These are phyloP conservation scores for Pseudorhiza aurosa DNA, from an alignment of 30 jellyfish, hydroid and myxozoan species.

Conservation along the genomic window DNA sequence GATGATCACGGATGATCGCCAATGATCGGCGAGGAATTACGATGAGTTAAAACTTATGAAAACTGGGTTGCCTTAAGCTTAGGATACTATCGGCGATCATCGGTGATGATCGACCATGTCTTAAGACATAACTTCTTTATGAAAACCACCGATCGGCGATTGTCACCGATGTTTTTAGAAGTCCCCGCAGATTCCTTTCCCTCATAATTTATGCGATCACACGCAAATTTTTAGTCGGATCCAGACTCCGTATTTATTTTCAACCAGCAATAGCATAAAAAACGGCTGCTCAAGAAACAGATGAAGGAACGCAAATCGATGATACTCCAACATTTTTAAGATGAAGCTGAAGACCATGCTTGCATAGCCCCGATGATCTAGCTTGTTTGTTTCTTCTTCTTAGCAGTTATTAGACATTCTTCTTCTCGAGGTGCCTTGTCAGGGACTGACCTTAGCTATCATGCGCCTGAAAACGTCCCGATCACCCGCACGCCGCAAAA, in stretches of 20 bases:
- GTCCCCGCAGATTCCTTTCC: conserved; percentile 25
- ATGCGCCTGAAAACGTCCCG: too few species aligned
- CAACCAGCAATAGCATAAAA: neutral
- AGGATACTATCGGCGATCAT: neutral
- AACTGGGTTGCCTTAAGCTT: neutral
- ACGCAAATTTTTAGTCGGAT: conserved; percentile 18
- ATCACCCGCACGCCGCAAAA: too few species aligned
- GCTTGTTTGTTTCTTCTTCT: too few species aligned
- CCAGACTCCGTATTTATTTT: conserved; percentile 10
- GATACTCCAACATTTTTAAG: too few species aligned
- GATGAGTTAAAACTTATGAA: neutral
- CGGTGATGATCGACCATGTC: conserved; percentile 18
- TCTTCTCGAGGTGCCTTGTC: too few species aligned
- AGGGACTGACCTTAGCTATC: too few species aligned
- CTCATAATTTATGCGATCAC: conserved; percentile 17
- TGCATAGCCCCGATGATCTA: too few species aligned
- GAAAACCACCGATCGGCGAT: conserved; percentile 23
- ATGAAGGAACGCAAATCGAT: conserved; percentile 1
- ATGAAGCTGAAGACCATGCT: too few species aligned
- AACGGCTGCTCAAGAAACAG: conserved; percentile 1
- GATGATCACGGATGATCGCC: neutral
- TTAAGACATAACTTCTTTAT: neutral
- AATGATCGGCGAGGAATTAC: conserved; percentile 10
- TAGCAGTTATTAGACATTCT: too few species aligned
- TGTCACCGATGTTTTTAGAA: conserved; percentile 5